Evolutionary conservation across 2,888 invertebrate genomes (phyloP), one percentile per base, ranked within the genome.

Genomic region (Belgica antarctica): DNA sequence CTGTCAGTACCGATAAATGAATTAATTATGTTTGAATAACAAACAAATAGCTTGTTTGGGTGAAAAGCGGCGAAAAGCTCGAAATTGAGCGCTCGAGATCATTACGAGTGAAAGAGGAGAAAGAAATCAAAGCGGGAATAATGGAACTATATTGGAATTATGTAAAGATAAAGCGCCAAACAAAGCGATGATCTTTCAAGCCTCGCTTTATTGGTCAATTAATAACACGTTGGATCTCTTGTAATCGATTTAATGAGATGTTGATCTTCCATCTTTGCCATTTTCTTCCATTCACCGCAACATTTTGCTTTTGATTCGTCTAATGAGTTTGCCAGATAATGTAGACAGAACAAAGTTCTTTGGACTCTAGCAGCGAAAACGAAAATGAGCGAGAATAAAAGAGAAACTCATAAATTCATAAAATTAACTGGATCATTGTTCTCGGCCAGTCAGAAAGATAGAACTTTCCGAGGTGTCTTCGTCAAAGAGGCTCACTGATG

Each of bases 391-490:
- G 52, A 52, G 15, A 41, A 52, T 8, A 17, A 22, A 17, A 52
- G 22, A n/a, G 52, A 7, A 52, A 52, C 47, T 57, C 28, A 68
- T 57, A 68, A 57, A 68, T 47, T 24, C 28, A 47, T 65, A 34
- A 57, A 31, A 31, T 68, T 68, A 68, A 68, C 68, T 68, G 34
- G 57, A 68, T 57, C 68, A 68, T 57, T 68, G 68, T 68, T 68
- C 34, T 57, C 12, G 34, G 7, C 46, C 10, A 15, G 46, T 15
- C 10, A 22, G 22, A 52, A 22, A 52, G 41, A 41, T n/a, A n/a
- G 34, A 31, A 31, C 12, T 8, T 12, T 31, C 12, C 34, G 34
- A 8, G 34, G 34, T 31, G 5, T 31, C 12, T 31, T 31, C 12
- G 12, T 31, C 34, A 31, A 12, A n/a, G n/a, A 12, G 34, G 12